Percentiles rank a stretch among this genome's conserved stretches.
Conservation (phyloP, 2,113 vertebrate genomes). For the Clarias macrocephalus region DNA sequence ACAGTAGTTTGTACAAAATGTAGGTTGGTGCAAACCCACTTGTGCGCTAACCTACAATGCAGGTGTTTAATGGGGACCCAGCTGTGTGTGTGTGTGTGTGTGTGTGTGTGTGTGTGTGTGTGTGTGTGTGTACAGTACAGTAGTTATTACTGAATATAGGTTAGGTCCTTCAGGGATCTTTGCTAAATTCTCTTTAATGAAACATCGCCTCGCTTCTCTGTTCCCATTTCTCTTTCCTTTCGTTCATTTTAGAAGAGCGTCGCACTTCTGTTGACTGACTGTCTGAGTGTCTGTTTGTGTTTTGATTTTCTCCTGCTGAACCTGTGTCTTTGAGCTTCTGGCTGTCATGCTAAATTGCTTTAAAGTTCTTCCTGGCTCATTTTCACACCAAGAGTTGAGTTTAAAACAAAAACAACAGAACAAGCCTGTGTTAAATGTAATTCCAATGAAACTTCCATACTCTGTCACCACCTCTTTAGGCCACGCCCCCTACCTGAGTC, state of each 20-base stretch:
- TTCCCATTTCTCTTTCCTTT: neutral
- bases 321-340: neutral
- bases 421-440: neutral
- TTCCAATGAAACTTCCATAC: neutral
- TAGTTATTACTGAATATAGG: slow-evolving; percentile 56
- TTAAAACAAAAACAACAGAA: neutral
- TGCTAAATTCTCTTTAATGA: slow-evolving; percentile 52
- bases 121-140: slow-evolving; percentile 42
- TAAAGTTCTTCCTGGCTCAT: neutral
- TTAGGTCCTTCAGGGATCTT: slow-evolving; percentile 53
- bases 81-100: neutral
- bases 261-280: neutral
- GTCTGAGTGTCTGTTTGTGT: neutral
- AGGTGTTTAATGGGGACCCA: neutral
- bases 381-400: neutral
- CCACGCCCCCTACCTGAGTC: slow-evolving; percentile 2
- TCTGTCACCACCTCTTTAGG: neutral
- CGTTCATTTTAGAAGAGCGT: neutral
- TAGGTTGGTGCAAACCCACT: neutral
- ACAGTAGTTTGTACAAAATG: neutral
- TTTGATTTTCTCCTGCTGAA: neutral
- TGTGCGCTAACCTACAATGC: neutral
- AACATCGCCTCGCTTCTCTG: neutral
- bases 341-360: too few relatives aligned
- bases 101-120: neutral